Evolutionary conservation across 2,888 invertebrate species (phyloP).

Genomic region (Cacoxenus indagator): DNA sequence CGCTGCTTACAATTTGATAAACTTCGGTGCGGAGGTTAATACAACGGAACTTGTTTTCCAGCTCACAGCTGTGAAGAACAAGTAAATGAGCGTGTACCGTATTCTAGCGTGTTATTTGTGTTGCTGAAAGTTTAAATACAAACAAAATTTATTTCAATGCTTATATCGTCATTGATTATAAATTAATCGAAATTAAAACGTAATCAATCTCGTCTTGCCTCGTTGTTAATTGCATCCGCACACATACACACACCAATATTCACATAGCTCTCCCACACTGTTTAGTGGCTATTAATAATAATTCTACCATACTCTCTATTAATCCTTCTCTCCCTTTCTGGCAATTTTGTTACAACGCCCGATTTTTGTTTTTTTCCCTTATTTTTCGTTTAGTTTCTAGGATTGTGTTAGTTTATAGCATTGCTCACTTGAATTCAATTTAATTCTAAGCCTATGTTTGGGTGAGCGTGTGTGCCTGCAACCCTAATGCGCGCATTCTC

Average conservation of each 20-base stretch:
- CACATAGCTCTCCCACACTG: too few species aligned
- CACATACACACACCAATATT: background rate
- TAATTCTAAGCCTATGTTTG: background rate
- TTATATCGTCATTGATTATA: too few species aligned
- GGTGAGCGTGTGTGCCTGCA: background rate
- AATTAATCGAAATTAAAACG: too few species aligned
- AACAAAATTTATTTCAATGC: too few species aligned
- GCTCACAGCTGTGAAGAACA: slow-evolving; percentile 3
- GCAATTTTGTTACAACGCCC: too few species aligned
- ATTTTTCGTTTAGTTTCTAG: slow-evolving; percentile 24
- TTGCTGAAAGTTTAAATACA: too few species aligned
- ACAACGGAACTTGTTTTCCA: background rate
- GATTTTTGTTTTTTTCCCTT: background rate
- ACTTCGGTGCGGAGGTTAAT: background rate
- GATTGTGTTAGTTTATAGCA: background rate
- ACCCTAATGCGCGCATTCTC: background rate
- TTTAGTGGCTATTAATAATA: too few species aligned
- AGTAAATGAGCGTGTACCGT: background rate
- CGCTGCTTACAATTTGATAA: background rate
- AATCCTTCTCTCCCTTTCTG: too few species aligned
- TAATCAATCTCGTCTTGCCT: too few species aligned
- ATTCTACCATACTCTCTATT: too few species aligned
- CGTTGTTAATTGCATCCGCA: too few species aligned
- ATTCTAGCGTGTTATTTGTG: too few species aligned
- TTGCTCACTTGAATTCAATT: background rate